Conservation (phyloP, 2,113 vertebrate genomes). For the Thomomys bottae region DNA sequence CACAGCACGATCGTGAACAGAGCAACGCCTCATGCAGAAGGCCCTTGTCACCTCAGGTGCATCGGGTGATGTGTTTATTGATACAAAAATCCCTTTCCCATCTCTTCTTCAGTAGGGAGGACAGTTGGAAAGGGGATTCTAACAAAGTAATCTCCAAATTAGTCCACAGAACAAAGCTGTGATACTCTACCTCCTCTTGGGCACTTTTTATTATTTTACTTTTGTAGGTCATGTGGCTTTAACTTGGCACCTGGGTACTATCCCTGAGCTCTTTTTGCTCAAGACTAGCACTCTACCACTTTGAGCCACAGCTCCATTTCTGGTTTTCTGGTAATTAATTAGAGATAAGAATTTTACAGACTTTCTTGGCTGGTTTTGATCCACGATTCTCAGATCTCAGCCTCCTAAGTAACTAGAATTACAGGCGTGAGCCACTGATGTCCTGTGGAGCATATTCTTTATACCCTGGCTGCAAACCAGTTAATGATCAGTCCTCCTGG, state of each 20-base stretch:
- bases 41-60: background rate
- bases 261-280: no score
- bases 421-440: background rate
- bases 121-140: background rate
- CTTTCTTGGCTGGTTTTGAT: no score
- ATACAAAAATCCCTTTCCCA: background rate
- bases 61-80: background rate
- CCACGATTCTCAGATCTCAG: no score
- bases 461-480: background rate
- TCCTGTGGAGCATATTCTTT: background rate
- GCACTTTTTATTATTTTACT: background rate
- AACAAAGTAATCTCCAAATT: background rate
- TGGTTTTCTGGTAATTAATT: no score
- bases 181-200: background rate
- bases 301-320: no score
- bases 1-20: background rate
- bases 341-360: no score
- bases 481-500: background rate
- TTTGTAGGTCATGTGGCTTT: no score
- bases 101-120: background rate
- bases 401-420: no score
- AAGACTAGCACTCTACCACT: no score
- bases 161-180: background rate
- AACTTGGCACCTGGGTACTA: no score
- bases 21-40: background rate